Conservation (phyloP, 2,797 vertebrate species). For the Cheirogaleus major region DNA sequence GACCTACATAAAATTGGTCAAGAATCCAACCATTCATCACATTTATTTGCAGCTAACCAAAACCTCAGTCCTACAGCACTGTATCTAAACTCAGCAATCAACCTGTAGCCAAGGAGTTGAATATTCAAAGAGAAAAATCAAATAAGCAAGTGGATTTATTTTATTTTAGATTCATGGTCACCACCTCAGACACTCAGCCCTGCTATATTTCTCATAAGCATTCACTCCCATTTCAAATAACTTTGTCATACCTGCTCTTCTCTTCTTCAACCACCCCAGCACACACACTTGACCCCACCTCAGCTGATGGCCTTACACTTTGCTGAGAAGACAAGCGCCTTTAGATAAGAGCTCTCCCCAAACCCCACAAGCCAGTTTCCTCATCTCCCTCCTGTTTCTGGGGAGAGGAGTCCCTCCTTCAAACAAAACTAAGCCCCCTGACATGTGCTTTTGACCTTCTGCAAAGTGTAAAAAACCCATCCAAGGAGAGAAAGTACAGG, state of each 20-base stretch:
- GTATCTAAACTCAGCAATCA: not conserved
- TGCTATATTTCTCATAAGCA: not conserved
- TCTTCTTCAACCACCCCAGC: not conserved
- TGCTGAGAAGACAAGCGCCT: not conserved
- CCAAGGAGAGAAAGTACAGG: not conserved
- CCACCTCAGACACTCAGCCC: not conserved
- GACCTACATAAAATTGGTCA: not conserved
- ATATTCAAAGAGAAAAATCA: not conserved
- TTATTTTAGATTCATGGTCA: not conserved
- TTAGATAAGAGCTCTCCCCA: not conserved
- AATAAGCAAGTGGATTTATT: not conserved
- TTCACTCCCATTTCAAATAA: not conserved
- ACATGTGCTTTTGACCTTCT: not conserved
- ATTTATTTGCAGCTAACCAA: not conserved
- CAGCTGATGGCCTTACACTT: not conserved
- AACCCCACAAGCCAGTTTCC: not conserved
- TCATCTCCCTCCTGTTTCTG: not conserved
- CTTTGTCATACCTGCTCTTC: not conserved
- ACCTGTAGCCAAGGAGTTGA: not conserved
- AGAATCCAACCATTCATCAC: slow-evolving; percentile 19
- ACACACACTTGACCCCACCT: not conserved
- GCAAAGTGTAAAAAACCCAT: not conserved
- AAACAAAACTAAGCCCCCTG: not conserved
- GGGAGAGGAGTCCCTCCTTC: not conserved
- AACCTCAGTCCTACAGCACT: not conserved